Evolutionary conservation across 2,888 invertebrate species (phyloP).

Genomic region (Synergus japonicus): DNA sequence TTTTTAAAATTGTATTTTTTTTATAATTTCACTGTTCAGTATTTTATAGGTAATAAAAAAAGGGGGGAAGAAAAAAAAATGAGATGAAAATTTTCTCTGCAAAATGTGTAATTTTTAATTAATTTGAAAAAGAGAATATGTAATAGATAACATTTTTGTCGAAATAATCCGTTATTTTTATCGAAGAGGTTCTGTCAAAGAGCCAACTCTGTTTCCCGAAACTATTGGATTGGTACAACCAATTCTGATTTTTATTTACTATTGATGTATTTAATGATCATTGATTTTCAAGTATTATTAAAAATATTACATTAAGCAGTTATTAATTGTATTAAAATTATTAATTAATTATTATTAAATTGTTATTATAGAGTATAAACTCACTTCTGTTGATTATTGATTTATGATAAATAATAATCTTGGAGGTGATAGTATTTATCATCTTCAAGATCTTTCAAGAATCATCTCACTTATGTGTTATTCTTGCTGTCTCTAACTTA

Average conservation of each 20-base stretch:
- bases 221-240: background rate
- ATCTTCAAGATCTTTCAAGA: background rate
- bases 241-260: background rate
- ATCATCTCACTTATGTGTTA: background rate
- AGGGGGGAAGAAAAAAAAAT: too few species aligned
- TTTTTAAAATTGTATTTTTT: background rate
- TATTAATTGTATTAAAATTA: too few species aligned
- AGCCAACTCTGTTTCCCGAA: background rate
- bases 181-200: background rate
- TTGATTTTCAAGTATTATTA: background rate
- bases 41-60: background rate
- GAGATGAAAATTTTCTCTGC: background rate
- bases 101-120: background rate
- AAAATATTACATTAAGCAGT: too few species aligned
- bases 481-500: background rate
- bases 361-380: too few species aligned
- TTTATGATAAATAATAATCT: background rate
- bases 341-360: too few species aligned
- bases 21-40: background rate
- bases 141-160: background rate
- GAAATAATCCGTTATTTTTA: background rate
- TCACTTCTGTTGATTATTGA: too few species aligned
- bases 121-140: background rate
- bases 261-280: background rate
- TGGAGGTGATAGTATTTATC: background rate